These are phyloP conservation scores for Linepithema humile DNA, from an alignment of 1,140 invertebrate genomes.

Conservation along the genomic window DNA sequence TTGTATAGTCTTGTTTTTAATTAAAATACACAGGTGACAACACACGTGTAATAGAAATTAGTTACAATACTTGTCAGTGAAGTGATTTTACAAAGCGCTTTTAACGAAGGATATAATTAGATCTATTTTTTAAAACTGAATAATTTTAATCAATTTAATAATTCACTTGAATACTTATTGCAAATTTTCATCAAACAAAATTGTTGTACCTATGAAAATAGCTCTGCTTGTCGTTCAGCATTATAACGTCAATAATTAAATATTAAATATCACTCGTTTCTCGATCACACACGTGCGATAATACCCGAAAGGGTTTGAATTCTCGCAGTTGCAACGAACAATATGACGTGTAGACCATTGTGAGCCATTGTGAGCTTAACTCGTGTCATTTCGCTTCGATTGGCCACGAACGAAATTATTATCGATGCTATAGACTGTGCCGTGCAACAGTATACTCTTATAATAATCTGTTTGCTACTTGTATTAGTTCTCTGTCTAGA, in stretches of 20 bases:
- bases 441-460: background rate
- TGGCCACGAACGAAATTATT: constrained; percentile 27
- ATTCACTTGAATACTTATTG: background rate
- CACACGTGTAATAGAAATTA: background rate
- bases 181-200: background rate
- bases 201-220: background rate
- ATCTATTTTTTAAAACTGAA: background rate
- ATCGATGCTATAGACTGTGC: constrained; percentile 21
- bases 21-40: constrained; percentile 6
- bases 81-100: background rate
- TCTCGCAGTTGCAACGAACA: constrained; percentile 14
- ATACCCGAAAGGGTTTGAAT: background rate
- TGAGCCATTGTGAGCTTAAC: constrained; percentile 39
- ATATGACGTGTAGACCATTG: background rate
- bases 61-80: background rate
- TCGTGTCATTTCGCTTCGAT: constrained; percentile 41
- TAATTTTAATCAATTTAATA: background rate
- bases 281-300: background rate
- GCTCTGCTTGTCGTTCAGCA: background rate
- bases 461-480: constrained; percentile 14
- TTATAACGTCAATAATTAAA: constrained; percentile 16
- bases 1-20: background rate
- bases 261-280: constrained; percentile 8
- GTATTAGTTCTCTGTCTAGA: constrained; percentile 10
- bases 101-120: background rate